Conservation (phyloP, 2,888 invertebrate species). For the Cinara cedri region DNA sequence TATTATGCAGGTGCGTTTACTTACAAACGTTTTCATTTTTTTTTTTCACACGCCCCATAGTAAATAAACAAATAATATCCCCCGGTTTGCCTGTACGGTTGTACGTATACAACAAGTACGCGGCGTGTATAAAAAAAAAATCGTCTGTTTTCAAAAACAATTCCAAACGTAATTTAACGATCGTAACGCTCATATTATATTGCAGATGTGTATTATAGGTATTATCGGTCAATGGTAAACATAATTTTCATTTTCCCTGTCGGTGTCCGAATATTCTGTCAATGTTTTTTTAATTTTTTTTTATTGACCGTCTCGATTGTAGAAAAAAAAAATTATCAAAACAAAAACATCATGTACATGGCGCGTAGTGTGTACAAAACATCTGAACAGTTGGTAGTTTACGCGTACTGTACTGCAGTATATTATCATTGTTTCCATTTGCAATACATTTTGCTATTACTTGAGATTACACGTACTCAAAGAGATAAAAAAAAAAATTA, state of each 20-base stretch:
- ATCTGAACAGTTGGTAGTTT: background rate
- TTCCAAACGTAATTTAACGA: too few relatives aligned
- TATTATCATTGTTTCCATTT: background rate
- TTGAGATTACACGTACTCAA: slow-evolving; percentile 32
- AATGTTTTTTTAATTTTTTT: too few relatives aligned
- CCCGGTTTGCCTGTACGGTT: too few relatives aligned
- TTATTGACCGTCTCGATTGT: slow-evolving; percentile 27
- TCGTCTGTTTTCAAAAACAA: too few relatives aligned
- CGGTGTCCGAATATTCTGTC: too few relatives aligned
- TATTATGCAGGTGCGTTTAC: too few relatives aligned
- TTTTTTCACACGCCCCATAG: too few relatives aligned
- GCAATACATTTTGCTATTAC: slow-evolving; percentile 2
- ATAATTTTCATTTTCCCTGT: background rate
- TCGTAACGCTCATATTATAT: too few relatives aligned
- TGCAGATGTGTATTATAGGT: too few relatives aligned
- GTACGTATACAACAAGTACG: background rate
- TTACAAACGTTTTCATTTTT: too few relatives aligned
- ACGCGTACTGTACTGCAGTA: background rate
- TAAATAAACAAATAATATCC: too few relatives aligned
- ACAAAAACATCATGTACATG: background rate
- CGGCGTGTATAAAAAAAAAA: background rate
- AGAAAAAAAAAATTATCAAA: slow-evolving; percentile 39
- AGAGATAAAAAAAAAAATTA: slow-evolving; percentile 24
- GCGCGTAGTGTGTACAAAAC: slow-evolving; percentile 9
- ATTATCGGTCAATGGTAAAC: too few relatives aligned